Conservation (phyloP, 2,113 vertebrate species). For the Macquaria ambigua region DNA sequence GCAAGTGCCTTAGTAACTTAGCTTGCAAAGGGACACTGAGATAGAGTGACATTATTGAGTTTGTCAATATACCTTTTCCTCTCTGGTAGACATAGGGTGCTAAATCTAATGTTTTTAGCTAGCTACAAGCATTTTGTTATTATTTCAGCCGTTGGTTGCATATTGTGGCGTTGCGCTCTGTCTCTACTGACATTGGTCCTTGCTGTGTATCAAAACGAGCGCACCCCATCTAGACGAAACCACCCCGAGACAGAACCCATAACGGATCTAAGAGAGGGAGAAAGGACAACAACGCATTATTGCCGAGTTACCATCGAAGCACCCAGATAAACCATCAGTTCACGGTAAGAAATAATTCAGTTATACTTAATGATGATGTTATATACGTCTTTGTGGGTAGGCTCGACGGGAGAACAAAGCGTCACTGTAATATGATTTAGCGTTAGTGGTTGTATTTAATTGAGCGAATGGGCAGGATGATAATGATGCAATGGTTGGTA, state of each 20-base stretch:
- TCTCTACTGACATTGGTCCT: no score
- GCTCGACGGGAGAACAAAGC: background rate
- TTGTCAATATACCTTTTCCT: no score
- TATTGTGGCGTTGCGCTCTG: no score
- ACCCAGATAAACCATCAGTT: background rate
- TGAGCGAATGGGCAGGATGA: background rate
- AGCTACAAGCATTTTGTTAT: no score
- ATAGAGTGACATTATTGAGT: no score
- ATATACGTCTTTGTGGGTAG: background rate
- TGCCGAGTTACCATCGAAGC: background rate
- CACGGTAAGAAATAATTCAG: slow-evolving; percentile 36
- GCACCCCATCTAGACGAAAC: background rate
- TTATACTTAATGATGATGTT: background rate
- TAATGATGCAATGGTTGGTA: slow-evolving; percentile 1
- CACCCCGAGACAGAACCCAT: background rate
- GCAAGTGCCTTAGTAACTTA: no score
- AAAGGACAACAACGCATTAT: slow-evolving; percentile 16
- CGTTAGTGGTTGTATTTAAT: background rate
- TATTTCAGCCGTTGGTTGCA: no score
- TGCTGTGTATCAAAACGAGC: slow-evolving; percentile 40
- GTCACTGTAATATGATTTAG: background rate
- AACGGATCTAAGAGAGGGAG: background rate
- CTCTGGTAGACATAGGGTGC: no score
- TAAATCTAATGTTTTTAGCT: no score
- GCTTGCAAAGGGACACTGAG: no score